Conservation (phyloP, 2,113 vertebrate genomes). For the Hymenochirus boettgeri region DNA sequence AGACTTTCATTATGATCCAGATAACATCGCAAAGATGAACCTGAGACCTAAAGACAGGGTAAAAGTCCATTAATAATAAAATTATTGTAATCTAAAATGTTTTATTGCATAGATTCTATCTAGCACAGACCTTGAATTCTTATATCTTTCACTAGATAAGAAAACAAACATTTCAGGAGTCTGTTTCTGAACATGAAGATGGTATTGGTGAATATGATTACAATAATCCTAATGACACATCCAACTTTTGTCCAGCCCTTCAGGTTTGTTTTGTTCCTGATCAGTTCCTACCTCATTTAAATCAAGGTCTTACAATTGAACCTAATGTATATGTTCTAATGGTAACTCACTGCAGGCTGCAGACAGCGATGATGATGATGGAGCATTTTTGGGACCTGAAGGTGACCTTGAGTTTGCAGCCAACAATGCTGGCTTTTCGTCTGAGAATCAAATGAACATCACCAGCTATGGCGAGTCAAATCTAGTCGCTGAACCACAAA, state of each 20-base stretch:
- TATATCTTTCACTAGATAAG: constrained; percentile 57
- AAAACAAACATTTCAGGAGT: constrained; percentile 38
- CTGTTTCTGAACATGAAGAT: constrained; percentile 61
- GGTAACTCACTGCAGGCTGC: constrained; percentile 54
- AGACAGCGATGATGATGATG: constrained; percentile 67
- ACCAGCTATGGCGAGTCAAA: constrained; percentile 69
- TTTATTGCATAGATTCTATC: too few species aligned
- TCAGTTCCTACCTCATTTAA: neutral
- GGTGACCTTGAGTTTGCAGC: constrained; percentile 48
- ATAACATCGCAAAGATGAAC: constrained; percentile 69
- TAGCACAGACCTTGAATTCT: too few species aligned
- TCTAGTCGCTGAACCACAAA: constrained; percentile 82
- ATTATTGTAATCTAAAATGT: too few species aligned
- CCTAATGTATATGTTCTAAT: neutral
- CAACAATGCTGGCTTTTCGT: constrained; percentile 40
- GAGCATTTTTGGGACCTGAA: constrained; percentile 53
- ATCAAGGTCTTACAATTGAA: neutral
- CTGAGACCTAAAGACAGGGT: constrained; percentile 79
- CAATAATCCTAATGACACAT: constrained; percentile 83
- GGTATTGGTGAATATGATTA: constrained; percentile 84
- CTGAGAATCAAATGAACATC: constrained; percentile 46
- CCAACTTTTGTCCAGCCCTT: constrained; percentile 83
- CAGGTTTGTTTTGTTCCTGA: constrained; percentile 58
- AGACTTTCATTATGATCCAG: constrained; percentile 80
- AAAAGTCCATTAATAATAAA: too few species aligned